Base-by-base conservation (phyloP, 1,140 invertebrate species). In the Trichonephila inaurata region DNA sequence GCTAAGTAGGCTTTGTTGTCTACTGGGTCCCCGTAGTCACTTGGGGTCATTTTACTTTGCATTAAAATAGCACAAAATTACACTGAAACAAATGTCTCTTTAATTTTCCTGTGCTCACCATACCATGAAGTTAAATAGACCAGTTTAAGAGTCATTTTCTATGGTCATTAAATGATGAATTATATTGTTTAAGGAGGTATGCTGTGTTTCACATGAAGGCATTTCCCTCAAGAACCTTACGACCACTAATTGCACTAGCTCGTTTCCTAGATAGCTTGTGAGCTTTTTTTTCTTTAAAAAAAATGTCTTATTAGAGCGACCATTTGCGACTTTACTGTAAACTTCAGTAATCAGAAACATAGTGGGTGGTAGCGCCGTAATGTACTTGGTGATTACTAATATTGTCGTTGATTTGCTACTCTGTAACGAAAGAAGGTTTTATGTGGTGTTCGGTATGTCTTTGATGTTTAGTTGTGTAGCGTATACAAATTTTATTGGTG, bases 51-150 rank as follows among this genome's bases (percentile, higher is more conserved):
- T 64, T 88, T 64, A 40, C 61, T 88, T 88, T 88, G 60, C 24
- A 66, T 64, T 88, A 44, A 62, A 64, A 40, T 33, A 64, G 86
- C 24, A 16, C 51, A 7, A 60, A 77, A 69, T 33, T 58, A 18
- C 69, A 19, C 44, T 72, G 51, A 89, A 61, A 89, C 66, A 77
- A 88, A 89, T 89, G 88, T 89, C 88, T 89, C 12, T 60, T 89
- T 77, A 89, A 89, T 51, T 89, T 77, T 77, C 44, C 58, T 18
- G 33, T 89, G 88, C 40, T 89, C 69, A 89, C 8, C 2, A 21
- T 66, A 28, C 66, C 88, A 66, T 89, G 66, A 89, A 69, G 88
- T 89, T 89, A 89, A 89, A 89, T 89, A 89, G 64, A 77, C 88
- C 88, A 61, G 64, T 69, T 40, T 51, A 44, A 77, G 86, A 64